Percentiles rank a stretch among this genome's conserved stretches.
phyloP scores from a whole-genome alignment of 2,888 invertebrate genomes.

The Baronia brevicornis region DNA sequence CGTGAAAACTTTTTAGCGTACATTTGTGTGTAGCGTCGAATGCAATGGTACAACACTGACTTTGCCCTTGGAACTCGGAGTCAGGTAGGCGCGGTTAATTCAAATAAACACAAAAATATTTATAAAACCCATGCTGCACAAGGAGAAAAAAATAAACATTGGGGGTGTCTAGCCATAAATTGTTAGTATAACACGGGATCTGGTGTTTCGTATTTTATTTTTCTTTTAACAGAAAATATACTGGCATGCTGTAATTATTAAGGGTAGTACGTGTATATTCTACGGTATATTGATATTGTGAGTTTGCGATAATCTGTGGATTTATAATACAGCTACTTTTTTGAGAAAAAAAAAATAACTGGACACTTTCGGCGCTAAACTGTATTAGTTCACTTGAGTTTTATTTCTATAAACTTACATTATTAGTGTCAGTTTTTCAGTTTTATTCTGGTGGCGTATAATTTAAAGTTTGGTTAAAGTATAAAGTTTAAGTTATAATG shows the following conservation, averaged over 20 bases:
- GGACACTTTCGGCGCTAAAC: too few species aligned
- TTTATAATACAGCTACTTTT: too few species aligned
- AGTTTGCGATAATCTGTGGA: too few species aligned
- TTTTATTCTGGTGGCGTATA: too few species aligned
- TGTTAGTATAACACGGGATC: conserved; percentile 68
- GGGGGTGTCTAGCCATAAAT: conserved; percentile 62
- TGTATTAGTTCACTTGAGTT: too few species aligned
- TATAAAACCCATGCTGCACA: conserved; percentile 73
- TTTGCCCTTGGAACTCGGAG: conserved; percentile 54
- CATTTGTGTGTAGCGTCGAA: conserved; percentile 76
- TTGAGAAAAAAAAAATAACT: too few species aligned
- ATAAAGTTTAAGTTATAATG: too few species aligned
- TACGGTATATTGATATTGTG: too few species aligned
- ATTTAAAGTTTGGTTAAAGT: too few species aligned
- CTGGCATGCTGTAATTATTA: conserved; percentile 57
- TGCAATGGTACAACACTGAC: conserved; percentile 76
- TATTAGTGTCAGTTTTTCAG: too few species aligned
- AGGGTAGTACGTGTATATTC: conserved; percentile 38
- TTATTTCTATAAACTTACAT: too few species aligned
- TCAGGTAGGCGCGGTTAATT: conserved; percentile 68
- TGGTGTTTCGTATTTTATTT: conserved; percentile 52
- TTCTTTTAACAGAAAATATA: conserved; percentile 60
- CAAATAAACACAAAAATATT: conserved; percentile 73
- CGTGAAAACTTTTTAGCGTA: conserved; percentile 72
- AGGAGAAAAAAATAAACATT: conserved; percentile 67